phyloP scores from a whole-genome alignment of 2,113 vertebrate genomes.

The Oxyura jamaicensis region DNA sequence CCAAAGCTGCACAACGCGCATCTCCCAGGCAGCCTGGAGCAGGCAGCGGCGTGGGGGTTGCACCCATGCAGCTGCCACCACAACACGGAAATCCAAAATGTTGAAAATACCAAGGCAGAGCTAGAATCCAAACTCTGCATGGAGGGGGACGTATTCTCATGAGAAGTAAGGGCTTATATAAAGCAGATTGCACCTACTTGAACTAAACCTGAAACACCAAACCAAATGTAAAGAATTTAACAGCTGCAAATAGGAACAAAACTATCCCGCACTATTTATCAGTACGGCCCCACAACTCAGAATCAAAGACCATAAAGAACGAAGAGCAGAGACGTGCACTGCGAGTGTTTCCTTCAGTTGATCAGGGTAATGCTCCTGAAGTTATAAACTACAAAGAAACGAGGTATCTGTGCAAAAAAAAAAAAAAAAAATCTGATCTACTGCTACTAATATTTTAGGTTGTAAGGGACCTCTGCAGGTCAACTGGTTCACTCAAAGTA shows the following conservation, averaged over 20 bases:
- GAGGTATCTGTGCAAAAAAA: neutral
- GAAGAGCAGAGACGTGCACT: neutral
- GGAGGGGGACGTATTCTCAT: accelerated
- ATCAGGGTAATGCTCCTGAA: neutral
- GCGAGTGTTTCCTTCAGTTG: neutral
- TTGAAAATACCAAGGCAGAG: neutral
- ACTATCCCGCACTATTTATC: neutral
- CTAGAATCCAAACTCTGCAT: neutral
- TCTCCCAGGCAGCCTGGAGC: neutral
- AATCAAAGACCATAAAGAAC: neutral
- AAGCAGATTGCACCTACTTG: neutral
- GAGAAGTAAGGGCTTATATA: accelerated
- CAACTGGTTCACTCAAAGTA: neutral
- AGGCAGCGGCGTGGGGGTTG: accelerated
- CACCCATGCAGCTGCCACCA: neutral
- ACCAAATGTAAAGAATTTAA: neutral
- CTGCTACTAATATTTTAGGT: neutral
- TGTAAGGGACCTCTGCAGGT: neutral
- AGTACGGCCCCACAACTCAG: neutral
- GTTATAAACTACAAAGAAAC: neutral
- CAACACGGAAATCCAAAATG: neutral
- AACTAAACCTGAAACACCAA: neutral
- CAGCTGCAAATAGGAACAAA: neutral
- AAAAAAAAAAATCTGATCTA: no score
- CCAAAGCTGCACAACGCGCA: neutral